Percentiles rank a stretch among this genome's conserved stretches.
These are phyloP conservation scores for Agrotis exclamationis DNA, from an alignment of 2,888 invertebrate species.

Conservation along the genomic window DNA sequence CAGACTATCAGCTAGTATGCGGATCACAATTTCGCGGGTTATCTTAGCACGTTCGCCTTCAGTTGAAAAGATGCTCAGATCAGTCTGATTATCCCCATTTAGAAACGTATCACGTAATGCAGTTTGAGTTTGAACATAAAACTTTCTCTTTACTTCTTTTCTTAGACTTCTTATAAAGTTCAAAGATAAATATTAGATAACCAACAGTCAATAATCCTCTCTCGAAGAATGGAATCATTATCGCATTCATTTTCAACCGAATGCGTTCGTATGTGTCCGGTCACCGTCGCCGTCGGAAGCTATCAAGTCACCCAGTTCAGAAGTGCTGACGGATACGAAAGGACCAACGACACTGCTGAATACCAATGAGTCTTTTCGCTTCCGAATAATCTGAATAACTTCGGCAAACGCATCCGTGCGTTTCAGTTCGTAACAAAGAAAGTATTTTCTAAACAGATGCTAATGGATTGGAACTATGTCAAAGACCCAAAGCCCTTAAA, in stretches of 20 bases:
- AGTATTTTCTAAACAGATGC: conserved; percentile 27
- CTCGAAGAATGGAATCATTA: conserved; percentile 12
- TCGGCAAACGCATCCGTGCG: conserved; percentile 35
- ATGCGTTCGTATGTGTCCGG: conserved; percentile 37
- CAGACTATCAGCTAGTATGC: too few species aligned
- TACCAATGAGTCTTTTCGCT: conserved; percentile 53
- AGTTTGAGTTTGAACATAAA: conserved; percentile 9
- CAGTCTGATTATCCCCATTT: not conserved
- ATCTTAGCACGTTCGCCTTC: not conserved
- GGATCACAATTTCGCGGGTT: not conserved
- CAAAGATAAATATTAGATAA: not conserved
- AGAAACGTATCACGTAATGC: conserved; percentile 28
- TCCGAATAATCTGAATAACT: conserved; percentile 43
- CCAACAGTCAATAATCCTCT: not conserved
- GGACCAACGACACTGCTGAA: conserved; percentile 43
- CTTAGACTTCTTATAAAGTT: conserved; percentile 6
- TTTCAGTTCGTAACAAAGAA: conserved; percentile 29
- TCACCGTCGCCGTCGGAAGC: conserved; percentile 47
- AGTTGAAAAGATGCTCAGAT: not conserved
- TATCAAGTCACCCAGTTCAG: conserved; percentile 53
- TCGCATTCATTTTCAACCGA: conserved; percentile 32
- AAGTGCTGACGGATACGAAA: conserved; percentile 52
- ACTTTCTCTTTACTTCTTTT: conserved; percentile 12
- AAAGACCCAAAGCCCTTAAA: conserved; percentile 19
- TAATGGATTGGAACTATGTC: conserved; percentile 42